phyloP scores from a whole-genome alignment of 2,797 vertebrate species.

The Enteromius fasciolatus region DNA sequence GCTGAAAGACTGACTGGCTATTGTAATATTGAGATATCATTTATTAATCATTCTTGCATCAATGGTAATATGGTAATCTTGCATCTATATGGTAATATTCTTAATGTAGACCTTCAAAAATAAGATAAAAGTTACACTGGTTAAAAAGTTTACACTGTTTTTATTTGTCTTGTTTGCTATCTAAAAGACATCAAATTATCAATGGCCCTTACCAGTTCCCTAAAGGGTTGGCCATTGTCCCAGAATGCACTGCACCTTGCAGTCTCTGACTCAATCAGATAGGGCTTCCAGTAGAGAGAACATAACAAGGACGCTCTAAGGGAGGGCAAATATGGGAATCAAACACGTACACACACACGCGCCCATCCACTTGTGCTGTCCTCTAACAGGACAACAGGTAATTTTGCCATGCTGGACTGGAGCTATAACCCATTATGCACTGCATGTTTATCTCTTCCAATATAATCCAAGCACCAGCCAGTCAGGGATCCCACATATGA shows the following conservation, averaged over 20 bases:
- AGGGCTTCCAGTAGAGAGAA: slow-evolving; percentile 7
- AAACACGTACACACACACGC: background rate
- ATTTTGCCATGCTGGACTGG: background rate
- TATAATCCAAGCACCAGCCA: slow-evolving; percentile 35
- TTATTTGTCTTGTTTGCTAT: background rate
- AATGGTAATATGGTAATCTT: too few relatives aligned
- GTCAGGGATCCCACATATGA: background rate
- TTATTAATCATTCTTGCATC: background rate
- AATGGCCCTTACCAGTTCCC: slow-evolving; percentile 48
- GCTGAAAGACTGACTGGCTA: background rate
- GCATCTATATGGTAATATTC: too few relatives aligned
- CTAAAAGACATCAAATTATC: slow-evolving; percentile 41
- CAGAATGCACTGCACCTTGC: slow-evolving; percentile 46
- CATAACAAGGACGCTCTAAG: slow-evolving; percentile 43
- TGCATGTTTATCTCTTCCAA: slow-evolving; percentile 19
- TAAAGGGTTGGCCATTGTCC: slow-evolving; percentile 45
- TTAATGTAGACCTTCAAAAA: background rate
- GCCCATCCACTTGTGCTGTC: background rate
- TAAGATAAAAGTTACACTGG: background rate
- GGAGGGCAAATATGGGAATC: slow-evolving; percentile 46
- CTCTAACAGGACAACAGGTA: background rate
- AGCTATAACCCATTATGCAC: background rate
- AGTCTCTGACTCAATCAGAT: slow-evolving; percentile 38
- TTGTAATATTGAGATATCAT: background rate
- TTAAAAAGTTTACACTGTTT: background rate